phyloP scores from a whole-genome alignment of 2,113 vertebrate genomes.

The Morone saxatilis region DNA sequence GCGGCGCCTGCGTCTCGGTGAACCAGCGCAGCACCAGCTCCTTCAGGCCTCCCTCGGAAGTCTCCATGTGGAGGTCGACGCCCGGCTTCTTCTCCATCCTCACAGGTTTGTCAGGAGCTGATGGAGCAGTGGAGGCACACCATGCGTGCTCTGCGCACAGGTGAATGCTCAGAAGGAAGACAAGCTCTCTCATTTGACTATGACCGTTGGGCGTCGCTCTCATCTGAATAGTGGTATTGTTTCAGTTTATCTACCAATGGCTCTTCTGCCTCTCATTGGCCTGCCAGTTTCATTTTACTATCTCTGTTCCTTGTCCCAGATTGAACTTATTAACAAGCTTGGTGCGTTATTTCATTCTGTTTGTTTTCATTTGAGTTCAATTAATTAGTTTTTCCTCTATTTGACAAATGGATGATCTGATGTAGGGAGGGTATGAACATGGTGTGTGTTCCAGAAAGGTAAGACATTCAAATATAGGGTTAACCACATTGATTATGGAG shows the following conservation, averaged over 20 bases:
- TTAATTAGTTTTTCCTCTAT: background rate
- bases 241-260: conserved; percentile 44
- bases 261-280: background rate
- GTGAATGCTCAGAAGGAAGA: conserved; percentile 26
- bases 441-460: background rate
- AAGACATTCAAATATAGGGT: no score
- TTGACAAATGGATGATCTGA: no score
- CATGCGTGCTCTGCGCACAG: background rate
- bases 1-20: conserved; percentile 85
- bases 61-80: conserved; percentile 10
- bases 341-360: background rate
- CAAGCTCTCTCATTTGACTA: conserved; percentile 85
- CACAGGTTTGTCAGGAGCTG: background rate
- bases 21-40: conserved; percentile 88
- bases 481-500: no score
- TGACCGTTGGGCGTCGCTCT: conserved; percentile 11
- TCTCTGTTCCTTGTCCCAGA: conserved; percentile 49
- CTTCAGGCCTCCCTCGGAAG: conserved; percentile 76
- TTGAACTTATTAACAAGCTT: conserved; percentile 9
- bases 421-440: background rate
- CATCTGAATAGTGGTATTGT: conserved; percentile 74
- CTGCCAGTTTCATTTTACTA: conserved; percentile 56
- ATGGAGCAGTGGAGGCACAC: background rate
- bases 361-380: background rate
- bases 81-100: conserved; percentile 73